These are phyloP conservation scores for Drosophila longiperda DNA, from an alignment of 2,888 invertebrate species.

Conservation along the genomic window DNA sequence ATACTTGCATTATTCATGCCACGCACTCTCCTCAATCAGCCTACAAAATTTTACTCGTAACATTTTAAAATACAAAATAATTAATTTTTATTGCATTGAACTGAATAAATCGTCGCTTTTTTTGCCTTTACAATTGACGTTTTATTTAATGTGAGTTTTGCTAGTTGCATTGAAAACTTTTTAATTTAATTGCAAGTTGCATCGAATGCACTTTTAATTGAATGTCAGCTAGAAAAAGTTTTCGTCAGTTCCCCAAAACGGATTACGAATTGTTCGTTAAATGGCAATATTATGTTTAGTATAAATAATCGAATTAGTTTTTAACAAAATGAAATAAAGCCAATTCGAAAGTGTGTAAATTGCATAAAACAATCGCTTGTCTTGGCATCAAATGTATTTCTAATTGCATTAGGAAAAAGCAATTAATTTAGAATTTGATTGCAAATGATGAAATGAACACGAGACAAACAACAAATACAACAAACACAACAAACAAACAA, in stretches of 20 bases:
- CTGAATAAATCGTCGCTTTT: constrained; percentile 8
- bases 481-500: constrained; percentile 32
- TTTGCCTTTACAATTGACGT: constrained; percentile 32
- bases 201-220: constrained; percentile 31
- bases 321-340: background rate
- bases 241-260: constrained; percentile 5
- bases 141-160: constrained; percentile 23
- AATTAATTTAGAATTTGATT: constrained; percentile 29
- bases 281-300: background rate
- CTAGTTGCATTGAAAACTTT: constrained; percentile 16
- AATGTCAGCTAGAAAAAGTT: constrained; percentile 18
- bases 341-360: background rate
- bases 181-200: constrained; percentile 33
- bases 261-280: background rate
- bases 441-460: constrained; percentile 26
- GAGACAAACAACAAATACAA: constrained; percentile 3
- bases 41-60: constrained; percentile 49
- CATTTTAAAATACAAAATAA: constrained; percentile 32
- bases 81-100: constrained; percentile 47
- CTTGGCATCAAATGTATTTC: background rate
- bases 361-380: background rate
- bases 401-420: constrained; percentile 8
- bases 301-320: background rate
- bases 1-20: constrained; percentile 39
- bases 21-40: background rate